Base-by-base conservation (phyloP, 2,113 vertebrate genomes). In the Menidia beryllina region DNA sequence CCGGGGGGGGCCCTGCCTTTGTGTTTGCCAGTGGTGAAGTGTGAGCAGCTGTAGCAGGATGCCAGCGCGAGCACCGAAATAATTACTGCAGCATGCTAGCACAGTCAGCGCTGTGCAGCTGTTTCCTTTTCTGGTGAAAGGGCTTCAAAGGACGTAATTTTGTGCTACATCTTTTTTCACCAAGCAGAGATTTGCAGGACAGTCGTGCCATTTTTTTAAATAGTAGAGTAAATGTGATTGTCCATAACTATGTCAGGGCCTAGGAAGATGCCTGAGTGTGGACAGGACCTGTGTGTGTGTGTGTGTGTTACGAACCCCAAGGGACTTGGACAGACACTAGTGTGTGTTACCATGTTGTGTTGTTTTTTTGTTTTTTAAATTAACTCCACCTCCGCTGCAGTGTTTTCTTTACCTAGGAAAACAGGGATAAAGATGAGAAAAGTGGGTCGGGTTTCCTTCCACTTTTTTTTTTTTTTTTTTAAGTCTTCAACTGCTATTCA, bases 21-120 rank as follows among this genome's bases (percentile, higher is more conserved):
- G 82, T 83, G 79, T 85, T 77, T 84, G 72, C 69, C 81, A 76
- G 69, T 63, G 74, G 67, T 84, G 79, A 75, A 83, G 73, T 77
- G 86, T 85, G 69, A 88, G 84, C 91, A 91, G 88, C 91, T 92
- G 89, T 67, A 77, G 69, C 75, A 75, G 58, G 82, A 85, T 76
- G 81, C 77, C 86, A 85, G 77, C 69, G 55, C 47, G 68, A 84
- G 69, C 57, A 82, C 82, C 84, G 77, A 84, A 87, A 83, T 86
- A 86, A 90, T 91, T 76, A 77, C 82, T 69, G 78, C 86, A 81
- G 67, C 39, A 71, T 86, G 86, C 68, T 45, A 55, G 71, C 70
- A 61, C 62, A 53, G 64, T 86, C 62, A 69, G 62, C 72, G 23
- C 17, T 20, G 36, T 43, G 84, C 89, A 92, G 86, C 87, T 86